Evolutionary conservation across 2,113 vertebrate species (phyloP).

Genomic region (Promerops cafer): DNA sequence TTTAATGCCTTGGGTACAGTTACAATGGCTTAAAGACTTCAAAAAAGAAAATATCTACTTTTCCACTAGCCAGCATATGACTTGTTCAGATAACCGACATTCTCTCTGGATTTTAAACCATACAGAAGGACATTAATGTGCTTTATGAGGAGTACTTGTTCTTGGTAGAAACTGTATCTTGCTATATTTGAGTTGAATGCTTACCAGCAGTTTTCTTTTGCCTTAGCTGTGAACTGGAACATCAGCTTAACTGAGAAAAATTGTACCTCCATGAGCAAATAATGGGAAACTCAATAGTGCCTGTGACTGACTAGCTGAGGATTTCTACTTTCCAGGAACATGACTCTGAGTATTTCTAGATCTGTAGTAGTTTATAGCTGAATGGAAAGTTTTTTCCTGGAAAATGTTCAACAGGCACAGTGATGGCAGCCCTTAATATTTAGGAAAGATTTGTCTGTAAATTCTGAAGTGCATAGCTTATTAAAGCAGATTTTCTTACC

Average conservation of each 20-base stretch:
- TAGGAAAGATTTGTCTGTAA: background rate
- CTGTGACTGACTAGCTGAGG: background rate
- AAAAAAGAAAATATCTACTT: background rate
- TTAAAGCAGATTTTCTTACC: background rate
- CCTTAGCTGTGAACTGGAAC: background rate
- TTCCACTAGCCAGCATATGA: background rate
- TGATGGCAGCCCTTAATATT: background rate
- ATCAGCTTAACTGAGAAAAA: background rate
- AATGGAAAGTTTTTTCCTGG: background rate
- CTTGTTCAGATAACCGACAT: background rate
- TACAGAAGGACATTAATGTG: background rate
- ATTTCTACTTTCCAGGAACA: background rate
- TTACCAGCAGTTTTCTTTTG: background rate
- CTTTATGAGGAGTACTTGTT: background rate
- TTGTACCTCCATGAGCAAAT: background rate
- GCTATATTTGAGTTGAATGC: background rate
- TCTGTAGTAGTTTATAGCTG: background rate
- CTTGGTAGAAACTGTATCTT: background rate
- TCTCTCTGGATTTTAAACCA: background rate
- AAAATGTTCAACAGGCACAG: fast-evolving
- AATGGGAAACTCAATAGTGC: background rate
- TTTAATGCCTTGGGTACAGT: background rate
- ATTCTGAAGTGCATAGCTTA: background rate
- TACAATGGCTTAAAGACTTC: background rate
- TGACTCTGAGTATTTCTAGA: background rate